phyloP scores from a whole-genome alignment of 2,888 invertebrate genomes.

The Erynnis tages region DNA sequence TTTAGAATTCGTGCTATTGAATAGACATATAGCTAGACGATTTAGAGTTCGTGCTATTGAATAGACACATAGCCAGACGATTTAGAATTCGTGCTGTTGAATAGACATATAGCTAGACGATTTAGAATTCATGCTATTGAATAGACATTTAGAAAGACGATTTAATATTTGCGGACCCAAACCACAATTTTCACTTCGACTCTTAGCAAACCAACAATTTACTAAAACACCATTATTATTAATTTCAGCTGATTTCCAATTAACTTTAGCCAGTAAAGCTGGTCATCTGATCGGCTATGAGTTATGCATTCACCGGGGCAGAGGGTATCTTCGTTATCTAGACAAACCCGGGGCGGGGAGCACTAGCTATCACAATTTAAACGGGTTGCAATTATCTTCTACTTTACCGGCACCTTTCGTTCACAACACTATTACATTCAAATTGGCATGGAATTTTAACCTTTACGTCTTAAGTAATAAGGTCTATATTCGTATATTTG shows the following conservation, averaged over 20 bases:
- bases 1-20: too few species aligned
- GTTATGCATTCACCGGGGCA: slow-evolving; percentile 18
- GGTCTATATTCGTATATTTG: background rate
- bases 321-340: slow-evolving; percentile 17
- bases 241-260: slow-evolving; percentile 6
- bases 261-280: background rate
- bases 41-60: too few species aligned
- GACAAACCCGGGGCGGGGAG: slow-evolving; percentile 12
- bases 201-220: slow-evolving; percentile 1
- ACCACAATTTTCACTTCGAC: too few species aligned
- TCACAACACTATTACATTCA: slow-evolving; percentile 3
- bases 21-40: too few species aligned
- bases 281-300: slow-evolving; percentile 12
- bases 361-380: slow-evolving; percentile 21
- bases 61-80: too few species aligned
- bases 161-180: too few species aligned
- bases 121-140: too few species aligned
- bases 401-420: slow-evolving; percentile 15
- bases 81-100: too few species aligned
- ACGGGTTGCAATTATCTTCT: slow-evolving; percentile 21
- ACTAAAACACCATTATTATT: too few species aligned
- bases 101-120: too few species aligned
- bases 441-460: background rate
- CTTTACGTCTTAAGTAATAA: background rate
- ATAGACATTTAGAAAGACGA: too few species aligned